Percentiles rank a stretch among this genome's conserved stretches.
Evolutionary conservation across 1,140 invertebrate genomes (phyloP).

Genomic region (Ruditapes philippinarum): DNA sequence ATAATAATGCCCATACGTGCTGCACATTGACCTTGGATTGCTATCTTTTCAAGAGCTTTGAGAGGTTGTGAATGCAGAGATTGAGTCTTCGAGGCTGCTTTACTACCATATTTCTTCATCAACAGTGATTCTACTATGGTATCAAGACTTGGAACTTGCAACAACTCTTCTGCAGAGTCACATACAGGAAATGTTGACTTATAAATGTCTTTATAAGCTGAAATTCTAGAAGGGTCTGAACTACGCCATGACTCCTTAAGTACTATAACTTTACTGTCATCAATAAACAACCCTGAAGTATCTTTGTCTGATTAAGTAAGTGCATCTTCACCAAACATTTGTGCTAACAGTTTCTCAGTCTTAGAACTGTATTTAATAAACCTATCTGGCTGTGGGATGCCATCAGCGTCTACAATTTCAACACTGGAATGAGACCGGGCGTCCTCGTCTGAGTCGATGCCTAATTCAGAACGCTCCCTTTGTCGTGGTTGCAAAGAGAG

Average conservation of each 20-base stretch:
- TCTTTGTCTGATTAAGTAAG: no score
- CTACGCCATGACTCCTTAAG: not conserved
- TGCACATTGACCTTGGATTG: slow-evolving; percentile 38
- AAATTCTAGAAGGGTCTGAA: slow-evolving; percentile 1
- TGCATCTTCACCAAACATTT: no score
- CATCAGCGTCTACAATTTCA: no score
- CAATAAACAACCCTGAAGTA: not conserved
- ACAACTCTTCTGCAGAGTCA: slow-evolving; percentile 80
- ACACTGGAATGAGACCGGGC: no score
- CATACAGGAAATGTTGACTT: not conserved
- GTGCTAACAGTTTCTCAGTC: no score
- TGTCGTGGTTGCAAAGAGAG: no score
- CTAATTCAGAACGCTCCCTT: no score
- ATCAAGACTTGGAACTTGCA: slow-evolving; percentile 11
- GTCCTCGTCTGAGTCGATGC: no score
- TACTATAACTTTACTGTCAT: not conserved
- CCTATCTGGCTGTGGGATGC: no score
- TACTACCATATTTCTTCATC: not conserved
- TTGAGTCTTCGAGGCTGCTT: not conserved
- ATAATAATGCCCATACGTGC: slow-evolving; percentile 26
- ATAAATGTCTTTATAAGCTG: slow-evolving; percentile 27
- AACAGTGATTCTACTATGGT: slow-evolving; percentile 21
- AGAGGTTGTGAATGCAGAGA: slow-evolving; percentile 8
- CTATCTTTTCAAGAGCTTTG: not conserved
- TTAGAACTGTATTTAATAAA: no score